Evolutionary conservation across 2,797 vertebrate species (phyloP).

Genomic region (Crax fasciolata): DNA sequence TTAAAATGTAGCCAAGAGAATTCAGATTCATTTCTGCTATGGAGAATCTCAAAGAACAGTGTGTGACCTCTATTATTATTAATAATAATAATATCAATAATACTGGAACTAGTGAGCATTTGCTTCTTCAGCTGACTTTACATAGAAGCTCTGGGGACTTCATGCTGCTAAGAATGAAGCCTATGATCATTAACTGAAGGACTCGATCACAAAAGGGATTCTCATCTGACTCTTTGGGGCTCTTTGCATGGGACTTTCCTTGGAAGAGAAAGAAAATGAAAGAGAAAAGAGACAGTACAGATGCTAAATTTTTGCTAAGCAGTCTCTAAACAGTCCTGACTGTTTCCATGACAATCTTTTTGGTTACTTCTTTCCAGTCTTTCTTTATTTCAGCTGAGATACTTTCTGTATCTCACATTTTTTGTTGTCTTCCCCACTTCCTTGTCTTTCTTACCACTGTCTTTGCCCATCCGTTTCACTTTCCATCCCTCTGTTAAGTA

Average conservation of each 20-base stretch:
- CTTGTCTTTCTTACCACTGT: background rate
- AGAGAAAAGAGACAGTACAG: constrained; percentile 14
- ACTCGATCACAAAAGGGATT: constrained; percentile 18
- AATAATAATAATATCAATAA: background rate
- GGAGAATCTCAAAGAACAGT: constrained; percentile 15
- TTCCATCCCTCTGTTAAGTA: background rate
- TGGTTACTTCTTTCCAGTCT: background rate
- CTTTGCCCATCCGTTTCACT: background rate
- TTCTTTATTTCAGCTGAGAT: background rate
- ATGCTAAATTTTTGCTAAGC: constrained; percentile 6
- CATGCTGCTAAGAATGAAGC: constrained; percentile 31
- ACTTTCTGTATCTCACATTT: background rate
- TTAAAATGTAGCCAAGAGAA: background rate
- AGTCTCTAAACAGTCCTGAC: background rate
- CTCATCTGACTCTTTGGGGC: background rate
- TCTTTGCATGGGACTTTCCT: background rate
- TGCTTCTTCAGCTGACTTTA: constrained; percentile 50
- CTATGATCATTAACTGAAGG: constrained; percentile 41
- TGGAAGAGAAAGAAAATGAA: constrained; percentile 17
- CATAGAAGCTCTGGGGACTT: constrained; percentile 20
- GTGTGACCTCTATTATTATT: background rate
- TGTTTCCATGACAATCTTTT: background rate
- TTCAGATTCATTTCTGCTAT: constrained; percentile 33
- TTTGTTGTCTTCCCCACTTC: background rate
- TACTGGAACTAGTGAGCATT: constrained; percentile 11